Conservation (phyloP, 2,113 vertebrate genomes). For the Talpa occidentalis region DNA sequence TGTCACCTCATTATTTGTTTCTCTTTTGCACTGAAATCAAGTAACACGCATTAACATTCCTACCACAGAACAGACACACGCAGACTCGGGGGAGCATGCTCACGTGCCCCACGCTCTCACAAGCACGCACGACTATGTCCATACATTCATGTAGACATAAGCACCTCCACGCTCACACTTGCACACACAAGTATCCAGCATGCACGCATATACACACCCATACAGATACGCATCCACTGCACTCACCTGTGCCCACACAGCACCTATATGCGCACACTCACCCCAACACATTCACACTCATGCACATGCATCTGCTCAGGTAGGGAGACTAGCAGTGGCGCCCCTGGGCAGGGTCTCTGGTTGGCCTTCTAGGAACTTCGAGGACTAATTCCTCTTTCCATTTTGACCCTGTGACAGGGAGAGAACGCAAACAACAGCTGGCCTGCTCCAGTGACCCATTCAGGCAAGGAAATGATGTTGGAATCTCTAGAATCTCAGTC, state of each 20-base stretch:
- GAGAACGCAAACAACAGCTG: not conserved
- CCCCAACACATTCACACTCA: not conserved
- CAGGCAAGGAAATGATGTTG: not conserved
- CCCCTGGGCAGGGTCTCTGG: not conserved
- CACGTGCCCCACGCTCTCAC: not conserved
- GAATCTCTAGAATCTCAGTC: not conserved
- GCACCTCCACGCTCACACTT: not conserved
- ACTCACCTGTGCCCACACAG: not conserved
- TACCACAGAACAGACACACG: not conserved
- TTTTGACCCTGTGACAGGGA: not conserved
- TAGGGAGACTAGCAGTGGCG: not conserved
- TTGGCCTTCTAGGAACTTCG: too few relatives aligned
- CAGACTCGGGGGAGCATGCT: not conserved
- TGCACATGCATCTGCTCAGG: not conserved
- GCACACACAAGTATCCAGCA: not conserved
- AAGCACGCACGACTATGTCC: not conserved
- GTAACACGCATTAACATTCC: not conserved
- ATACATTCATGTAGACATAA: too few relatives aligned
- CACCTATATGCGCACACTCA: too few relatives aligned
- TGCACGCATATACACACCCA: not conserved
- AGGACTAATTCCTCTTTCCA: not conserved
- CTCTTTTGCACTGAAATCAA: conserved; percentile 35
- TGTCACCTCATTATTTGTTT: not conserved
- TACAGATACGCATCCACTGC: too few relatives aligned
- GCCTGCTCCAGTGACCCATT: not conserved